Conservation (phyloP, 2,113 vertebrate genomes). For the Oryzias melastigma region DNA sequence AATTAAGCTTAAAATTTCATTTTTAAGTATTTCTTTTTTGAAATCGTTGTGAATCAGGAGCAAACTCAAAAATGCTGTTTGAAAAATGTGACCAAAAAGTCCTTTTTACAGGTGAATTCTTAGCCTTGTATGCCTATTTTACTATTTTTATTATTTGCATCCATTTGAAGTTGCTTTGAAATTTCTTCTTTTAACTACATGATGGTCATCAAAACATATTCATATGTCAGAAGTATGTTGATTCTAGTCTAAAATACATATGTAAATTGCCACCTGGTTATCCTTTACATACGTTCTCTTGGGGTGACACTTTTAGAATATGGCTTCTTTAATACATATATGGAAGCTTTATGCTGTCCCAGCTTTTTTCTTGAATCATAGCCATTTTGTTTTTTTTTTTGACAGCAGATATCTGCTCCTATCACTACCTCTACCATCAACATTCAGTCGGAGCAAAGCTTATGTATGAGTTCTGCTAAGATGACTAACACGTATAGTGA, state of each 20-base stretch:
- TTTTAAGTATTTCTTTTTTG: too few relatives aligned
- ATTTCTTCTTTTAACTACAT: too few relatives aligned
- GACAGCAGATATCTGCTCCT: slow-evolving; percentile 52
- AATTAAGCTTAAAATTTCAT: too few relatives aligned
- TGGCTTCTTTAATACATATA: neutral
- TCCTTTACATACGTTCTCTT: neutral
- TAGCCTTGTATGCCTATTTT: too few relatives aligned
- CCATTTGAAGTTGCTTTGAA: too few relatives aligned
- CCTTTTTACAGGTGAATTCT: too few relatives aligned
- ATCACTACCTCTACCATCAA: slow-evolving; percentile 48
- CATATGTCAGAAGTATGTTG: neutral
- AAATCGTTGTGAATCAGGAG: too few relatives aligned
- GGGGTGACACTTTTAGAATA: neutral
- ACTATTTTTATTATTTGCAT: too few relatives aligned
- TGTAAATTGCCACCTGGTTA: neutral
- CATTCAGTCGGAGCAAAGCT: slow-evolving; percentile 43
- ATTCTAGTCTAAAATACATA: neutral
- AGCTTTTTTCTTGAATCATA: slow-evolving; percentile 33
- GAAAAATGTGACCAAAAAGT: too few relatives aligned
- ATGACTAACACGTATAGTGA: slow-evolving; percentile 44
- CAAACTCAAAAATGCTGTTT: too few relatives aligned
- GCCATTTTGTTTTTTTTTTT: slow-evolving; percentile 10
- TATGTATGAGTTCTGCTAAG: slow-evolving; percentile 44
- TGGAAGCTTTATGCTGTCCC: neutral
- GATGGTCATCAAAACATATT: too few relatives aligned